Percentiles rank a stretch among this genome's conserved stretches.
phyloP scores from a whole-genome alignment of 2,888 invertebrate genomes.

The Protonemura montana region DNA sequence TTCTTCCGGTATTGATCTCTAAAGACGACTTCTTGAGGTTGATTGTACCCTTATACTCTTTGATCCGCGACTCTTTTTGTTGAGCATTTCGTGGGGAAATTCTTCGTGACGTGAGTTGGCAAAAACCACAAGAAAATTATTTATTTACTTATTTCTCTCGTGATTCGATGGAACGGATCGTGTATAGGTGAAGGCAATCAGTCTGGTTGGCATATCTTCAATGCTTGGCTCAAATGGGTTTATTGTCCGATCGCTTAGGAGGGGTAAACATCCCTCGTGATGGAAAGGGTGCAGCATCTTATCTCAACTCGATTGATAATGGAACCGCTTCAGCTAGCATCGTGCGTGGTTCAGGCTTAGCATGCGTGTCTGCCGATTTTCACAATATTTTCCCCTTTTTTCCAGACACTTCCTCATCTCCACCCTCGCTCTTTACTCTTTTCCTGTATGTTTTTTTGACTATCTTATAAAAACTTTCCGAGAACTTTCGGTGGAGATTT shows the following conservation, averaged over 20 bases:
- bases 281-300: background rate
- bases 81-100: too few species aligned
- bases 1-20: background rate
- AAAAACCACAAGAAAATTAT: too few species aligned
- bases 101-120: too few species aligned
- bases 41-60: background rate
- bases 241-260: background rate
- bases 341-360: background rate
- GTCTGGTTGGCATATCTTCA: background rate
- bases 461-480: background rate
- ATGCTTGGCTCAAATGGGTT: background rate
- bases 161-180: background rate
- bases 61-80: too few species aligned
- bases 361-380: background rate
- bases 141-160: background rate
- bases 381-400: background rate
- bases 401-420: background rate
- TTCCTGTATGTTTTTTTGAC: background rate
- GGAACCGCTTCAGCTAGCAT: background rate
- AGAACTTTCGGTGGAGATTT: background rate
- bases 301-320: background rate
- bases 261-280: constrained; percentile 15
- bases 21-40: background rate
- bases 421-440: background rate
- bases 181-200: background rate